phyloP scores from a whole-genome alignment of 2,797 vertebrate genomes.

The Rhinichthys osculus region DNA sequence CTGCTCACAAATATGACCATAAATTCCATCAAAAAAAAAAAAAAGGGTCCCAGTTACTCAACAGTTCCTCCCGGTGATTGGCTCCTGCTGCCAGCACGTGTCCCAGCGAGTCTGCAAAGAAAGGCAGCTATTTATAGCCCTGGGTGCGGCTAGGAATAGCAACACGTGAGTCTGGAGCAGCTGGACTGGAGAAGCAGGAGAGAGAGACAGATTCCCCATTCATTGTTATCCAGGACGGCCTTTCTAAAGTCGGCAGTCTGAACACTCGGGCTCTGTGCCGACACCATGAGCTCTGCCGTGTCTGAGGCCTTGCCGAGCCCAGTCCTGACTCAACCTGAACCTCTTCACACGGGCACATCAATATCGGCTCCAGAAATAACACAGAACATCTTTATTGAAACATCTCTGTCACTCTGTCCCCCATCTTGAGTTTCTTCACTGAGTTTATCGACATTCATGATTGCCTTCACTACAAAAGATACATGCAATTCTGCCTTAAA shows the following conservation, averaged over 20 bases:
- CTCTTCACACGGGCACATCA: background rate
- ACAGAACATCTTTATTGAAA: background rate
- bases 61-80: slow-evolving; percentile 32
- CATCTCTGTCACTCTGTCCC: background rate
- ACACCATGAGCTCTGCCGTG: background rate
- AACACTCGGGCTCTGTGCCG: background rate
- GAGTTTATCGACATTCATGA: background rate
- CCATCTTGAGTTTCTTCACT: background rate
- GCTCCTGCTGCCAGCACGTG: slow-evolving; percentile 51
- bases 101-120: slow-evolving; percentile 50
- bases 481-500: background rate
- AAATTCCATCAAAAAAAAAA: slow-evolving; percentile 46
- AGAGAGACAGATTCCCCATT: slow-evolving; percentile 18
- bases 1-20: slow-evolving; percentile 17
- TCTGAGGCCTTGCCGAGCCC: background rate
- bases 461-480: too few relatives aligned
- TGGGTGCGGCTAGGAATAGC: slow-evolving; percentile 61
- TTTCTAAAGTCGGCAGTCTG: background rate
- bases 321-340: background rate
- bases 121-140: slow-evolving; percentile 64
- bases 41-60: slow-evolving; percentile 53
- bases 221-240: background rate
- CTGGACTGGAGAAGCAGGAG: slow-evolving; percentile 25
- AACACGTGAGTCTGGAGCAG: slow-evolving; percentile 58
- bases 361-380: background rate